Conservation (phyloP, 2,797 vertebrate species). For the Trachurus trachurus region DNA sequence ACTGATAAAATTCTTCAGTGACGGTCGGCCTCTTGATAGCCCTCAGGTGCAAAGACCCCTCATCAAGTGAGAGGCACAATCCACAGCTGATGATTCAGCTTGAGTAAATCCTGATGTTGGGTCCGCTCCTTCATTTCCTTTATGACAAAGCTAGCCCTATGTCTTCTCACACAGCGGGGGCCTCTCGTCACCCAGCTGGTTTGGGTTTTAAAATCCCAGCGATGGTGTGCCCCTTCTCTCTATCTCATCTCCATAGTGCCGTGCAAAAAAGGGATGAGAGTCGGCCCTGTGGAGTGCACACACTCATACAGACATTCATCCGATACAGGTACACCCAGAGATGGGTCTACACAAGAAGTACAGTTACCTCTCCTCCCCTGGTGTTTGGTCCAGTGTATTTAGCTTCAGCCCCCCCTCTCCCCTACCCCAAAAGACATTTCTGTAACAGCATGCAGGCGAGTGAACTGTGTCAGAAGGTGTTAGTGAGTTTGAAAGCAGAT, state of each 20-base stretch:
- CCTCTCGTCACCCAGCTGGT: slow-evolving; percentile 80
- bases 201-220: slow-evolving; percentile 75
- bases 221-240: slow-evolving; percentile 54
- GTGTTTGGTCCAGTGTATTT: slow-evolving; percentile 70
- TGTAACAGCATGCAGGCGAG: slow-evolving; percentile 83
- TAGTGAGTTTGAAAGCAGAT: slow-evolving; percentile 86
- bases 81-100: slow-evolving; percentile 50
- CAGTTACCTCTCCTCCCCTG: slow-evolving; percentile 57
- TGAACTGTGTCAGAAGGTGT: slow-evolving; percentile 84
- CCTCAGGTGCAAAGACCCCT: slow-evolving; percentile 56
- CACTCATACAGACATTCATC: slow-evolving; percentile 64
- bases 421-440: slow-evolving; percentile 73
- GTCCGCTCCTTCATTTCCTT: slow-evolving; percentile 68
- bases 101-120: slow-evolving; percentile 77
- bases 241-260: slow-evolving; percentile 63
- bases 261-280: slow-evolving; percentile 64
- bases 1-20: slow-evolving; percentile 17
- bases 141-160: slow-evolving; percentile 65
- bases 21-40: slow-evolving; percentile 23
- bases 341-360: slow-evolving; percentile 63
- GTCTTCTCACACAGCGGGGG: slow-evolving; percentile 65
- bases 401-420: slow-evolving; percentile 62
- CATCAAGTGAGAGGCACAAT: slow-evolving; percentile 45
- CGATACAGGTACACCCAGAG: slow-evolving; percentile 68
- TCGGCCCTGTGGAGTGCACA: slow-evolving; percentile 26